phyloP scores from a whole-genome alignment of 1,140 invertebrate genomes.

The Microplitis demolitor region DNA sequence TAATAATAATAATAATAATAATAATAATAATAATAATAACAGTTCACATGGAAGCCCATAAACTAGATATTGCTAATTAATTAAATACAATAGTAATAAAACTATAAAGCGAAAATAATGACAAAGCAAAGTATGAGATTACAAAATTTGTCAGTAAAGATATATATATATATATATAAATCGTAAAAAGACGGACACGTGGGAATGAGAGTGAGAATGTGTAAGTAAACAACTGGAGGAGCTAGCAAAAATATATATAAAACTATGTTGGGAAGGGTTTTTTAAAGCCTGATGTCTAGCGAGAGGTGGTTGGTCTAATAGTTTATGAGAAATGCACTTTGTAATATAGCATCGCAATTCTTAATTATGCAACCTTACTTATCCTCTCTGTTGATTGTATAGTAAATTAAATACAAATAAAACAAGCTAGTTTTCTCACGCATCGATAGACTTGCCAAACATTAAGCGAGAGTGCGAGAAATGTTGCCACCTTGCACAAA shows the following conservation, averaged over 20 bases:
- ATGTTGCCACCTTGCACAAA: no score
- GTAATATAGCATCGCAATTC: conserved; percentile 42
- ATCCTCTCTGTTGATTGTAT: conserved; percentile 16
- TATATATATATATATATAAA: not conserved
- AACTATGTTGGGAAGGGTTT: conserved; percentile 15
- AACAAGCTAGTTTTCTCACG: conserved; percentile 41
- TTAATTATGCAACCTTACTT: conserved; percentile 48
- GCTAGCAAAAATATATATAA: not conserved
- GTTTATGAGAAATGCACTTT: conserved; percentile 10
- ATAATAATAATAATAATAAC: no score
- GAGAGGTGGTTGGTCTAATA: not conserved
- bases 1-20: no score
- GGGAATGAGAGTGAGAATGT: not conserved
- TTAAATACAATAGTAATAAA: no score
- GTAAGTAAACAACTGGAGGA: not conserved
- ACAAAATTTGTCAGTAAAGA: not conserved
- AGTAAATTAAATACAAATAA: conserved; percentile 26
- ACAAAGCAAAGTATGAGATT: no score
- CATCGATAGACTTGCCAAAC: conserved; percentile 26
- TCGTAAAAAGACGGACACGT: not conserved
- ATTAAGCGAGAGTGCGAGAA: not conserved
- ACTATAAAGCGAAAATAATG: no score
- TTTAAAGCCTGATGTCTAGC: not conserved
- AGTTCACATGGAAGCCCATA: no score
- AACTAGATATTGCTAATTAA: no score